Evolutionary conservation across 2,113 vertebrate species (phyloP).

Genomic region (Aegithalos caudatus): DNA sequence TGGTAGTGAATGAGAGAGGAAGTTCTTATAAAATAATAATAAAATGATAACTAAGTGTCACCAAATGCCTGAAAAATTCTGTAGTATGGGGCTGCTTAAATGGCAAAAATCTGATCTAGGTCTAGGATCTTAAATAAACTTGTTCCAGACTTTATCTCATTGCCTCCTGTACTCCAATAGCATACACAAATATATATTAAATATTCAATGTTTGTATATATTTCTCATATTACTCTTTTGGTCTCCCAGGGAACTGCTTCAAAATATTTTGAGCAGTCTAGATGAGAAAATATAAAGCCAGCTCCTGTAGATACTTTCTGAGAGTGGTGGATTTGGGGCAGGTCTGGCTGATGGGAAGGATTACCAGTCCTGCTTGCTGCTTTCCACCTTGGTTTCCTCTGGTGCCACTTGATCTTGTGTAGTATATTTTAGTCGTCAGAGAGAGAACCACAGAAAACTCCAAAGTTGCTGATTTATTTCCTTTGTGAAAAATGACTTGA

Average conservation of each 20-base stretch:
- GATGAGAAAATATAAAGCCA: background rate
- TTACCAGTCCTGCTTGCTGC: background rate
- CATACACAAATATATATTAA: background rate
- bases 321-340: background rate
- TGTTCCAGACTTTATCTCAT: background rate
- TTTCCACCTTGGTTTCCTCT: background rate
- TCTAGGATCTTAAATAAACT: background rate
- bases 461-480: slow-evolving; percentile 1
- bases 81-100: background rate
- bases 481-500: background rate
- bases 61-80: background rate
- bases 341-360: background rate
- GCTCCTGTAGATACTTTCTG: background rate
- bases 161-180: background rate
- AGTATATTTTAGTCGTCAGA: background rate
- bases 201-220: background rate
- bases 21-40: background rate
- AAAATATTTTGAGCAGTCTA: background rate
- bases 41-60: background rate
- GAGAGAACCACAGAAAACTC: background rate
- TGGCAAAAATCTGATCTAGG: background rate
- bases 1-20: background rate
- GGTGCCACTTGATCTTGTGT: background rate
- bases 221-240: background rate
- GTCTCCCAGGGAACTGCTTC: background rate